A percentile compares a stretch with the other conserved stretches of the same genome.
These are phyloP conservation scores for Thymelicus acteon DNA, from an alignment of 2,888 invertebrate species.

Conservation along the genomic window DNA sequence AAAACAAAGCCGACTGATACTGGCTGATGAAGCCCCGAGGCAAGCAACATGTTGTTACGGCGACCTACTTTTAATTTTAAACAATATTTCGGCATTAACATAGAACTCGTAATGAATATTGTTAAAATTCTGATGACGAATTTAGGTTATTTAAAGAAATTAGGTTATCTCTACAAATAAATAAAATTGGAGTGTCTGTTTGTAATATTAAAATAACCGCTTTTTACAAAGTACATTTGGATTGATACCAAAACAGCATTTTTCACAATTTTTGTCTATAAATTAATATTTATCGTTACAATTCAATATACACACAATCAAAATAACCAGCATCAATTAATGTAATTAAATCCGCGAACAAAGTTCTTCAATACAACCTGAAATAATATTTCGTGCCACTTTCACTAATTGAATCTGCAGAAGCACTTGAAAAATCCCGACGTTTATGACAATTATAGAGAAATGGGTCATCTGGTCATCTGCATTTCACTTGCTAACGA, in stretches of 20 bases:
- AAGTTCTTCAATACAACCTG: conserved; percentile 24
- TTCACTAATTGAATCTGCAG: conserved; percentile 30
- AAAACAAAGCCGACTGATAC: conserved; percentile 66
- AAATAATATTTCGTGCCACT: conserved; percentile 26
- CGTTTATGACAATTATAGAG: conserved; percentile 30
- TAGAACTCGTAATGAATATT: too few relatives aligned
- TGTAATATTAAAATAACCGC: too few relatives aligned
- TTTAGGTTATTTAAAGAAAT: too few relatives aligned
- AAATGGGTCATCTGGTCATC: conserved; percentile 37
- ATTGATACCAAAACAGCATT: too few relatives aligned
- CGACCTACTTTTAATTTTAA: conserved; percentile 55
- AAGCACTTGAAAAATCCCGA: conserved; percentile 30
- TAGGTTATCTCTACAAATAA: too few relatives aligned
- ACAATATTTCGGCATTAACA: background rate
- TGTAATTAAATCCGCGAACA: background rate
- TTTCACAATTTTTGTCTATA: too few relatives aligned
- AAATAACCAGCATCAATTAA: conserved; percentile 7
- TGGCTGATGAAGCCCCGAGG: conserved; percentile 57
- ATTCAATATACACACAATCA: background rate
- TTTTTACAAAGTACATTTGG: too few relatives aligned
- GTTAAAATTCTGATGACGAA: too few relatives aligned
- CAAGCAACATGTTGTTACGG: conserved; percentile 63
- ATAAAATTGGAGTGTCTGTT: too few relatives aligned
- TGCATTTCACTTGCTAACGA: conserved; percentile 35
- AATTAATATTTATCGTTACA: too few relatives aligned